Evolutionary conservation across 2,888 invertebrate genomes (phyloP).

Genomic region (Apotomis betuletana): DNA sequence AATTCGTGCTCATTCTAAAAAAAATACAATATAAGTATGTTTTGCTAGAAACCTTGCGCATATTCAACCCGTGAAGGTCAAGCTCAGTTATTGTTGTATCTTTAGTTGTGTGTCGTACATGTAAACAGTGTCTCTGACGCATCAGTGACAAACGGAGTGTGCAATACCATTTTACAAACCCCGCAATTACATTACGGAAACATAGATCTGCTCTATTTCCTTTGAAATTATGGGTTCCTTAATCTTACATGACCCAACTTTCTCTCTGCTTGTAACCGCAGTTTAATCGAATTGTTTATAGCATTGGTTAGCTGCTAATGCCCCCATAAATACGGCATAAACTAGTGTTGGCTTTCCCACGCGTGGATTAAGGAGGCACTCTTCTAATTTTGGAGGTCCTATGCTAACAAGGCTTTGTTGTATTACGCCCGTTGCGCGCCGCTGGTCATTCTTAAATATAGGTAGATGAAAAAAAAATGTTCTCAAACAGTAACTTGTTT

Average conservation of each 20-base stretch:
- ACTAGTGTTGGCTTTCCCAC: conserved; percentile 46
- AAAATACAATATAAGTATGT: conserved; percentile 37
- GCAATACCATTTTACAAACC: conserved; percentile 37
- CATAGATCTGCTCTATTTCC: conserved; percentile 68
- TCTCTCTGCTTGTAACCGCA: conserved; percentile 57
- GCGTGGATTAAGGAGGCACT: conserved; percentile 40
- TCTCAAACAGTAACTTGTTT: conserved; percentile 58
- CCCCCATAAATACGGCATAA: conserved; percentile 25
- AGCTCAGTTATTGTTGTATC: conserved; percentile 61
- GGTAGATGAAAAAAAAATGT: conserved; percentile 53
- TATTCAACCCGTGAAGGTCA: conserved; percentile 67
- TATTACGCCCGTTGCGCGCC: conserved; percentile 42
- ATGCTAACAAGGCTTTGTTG: conserved; percentile 49
- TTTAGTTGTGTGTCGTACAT: conserved; percentile 47
- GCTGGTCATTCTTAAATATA: conserved; percentile 44
- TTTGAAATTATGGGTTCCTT: conserved; percentile 62
- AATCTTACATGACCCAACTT: conserved; percentile 61
- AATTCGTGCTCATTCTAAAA: background rate
- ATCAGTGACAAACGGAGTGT: conserved; percentile 36
- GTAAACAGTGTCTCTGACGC: conserved; percentile 24
- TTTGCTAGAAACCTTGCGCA: conserved; percentile 60
- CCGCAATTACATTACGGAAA: conserved; percentile 51
- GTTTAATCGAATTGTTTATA: conserved; percentile 52
- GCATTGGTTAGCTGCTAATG: conserved; percentile 44
- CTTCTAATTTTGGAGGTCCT: conserved; percentile 48